A percentile compares a stretch with the other conserved stretches of the same genome.
Evolutionary conservation across 1,140 invertebrate genomes (phyloP).

Genomic region (Zaprionus kolodkinae): DNA sequence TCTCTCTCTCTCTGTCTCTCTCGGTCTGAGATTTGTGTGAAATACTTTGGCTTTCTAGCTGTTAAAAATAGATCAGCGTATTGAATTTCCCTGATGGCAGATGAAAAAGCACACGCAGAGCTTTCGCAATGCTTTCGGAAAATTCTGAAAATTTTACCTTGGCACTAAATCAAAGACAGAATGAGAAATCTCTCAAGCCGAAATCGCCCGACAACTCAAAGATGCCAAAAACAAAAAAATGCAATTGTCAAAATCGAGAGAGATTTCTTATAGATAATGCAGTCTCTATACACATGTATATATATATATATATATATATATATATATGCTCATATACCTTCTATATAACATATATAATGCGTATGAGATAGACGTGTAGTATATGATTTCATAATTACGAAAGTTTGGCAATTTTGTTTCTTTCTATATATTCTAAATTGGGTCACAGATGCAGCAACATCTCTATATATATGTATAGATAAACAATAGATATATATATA

Average conservation of each 20-base stretch:
- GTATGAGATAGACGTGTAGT: neutral
- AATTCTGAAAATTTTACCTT: conserved; percentile 63
- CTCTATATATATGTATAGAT: neutral
- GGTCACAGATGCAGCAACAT: conserved; percentile 14
- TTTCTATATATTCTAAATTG: conserved; percentile 12
- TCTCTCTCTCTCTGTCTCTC: conserved; percentile 1
- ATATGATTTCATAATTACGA: conserved; percentile 26
- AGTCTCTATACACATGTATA: neutral
- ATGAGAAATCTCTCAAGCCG: conserved; percentile 12
- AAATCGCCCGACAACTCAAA: neutral
- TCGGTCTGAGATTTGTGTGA: conserved; percentile 26
- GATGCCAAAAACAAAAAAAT: conserved; percentile 27
- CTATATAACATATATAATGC: neutral
- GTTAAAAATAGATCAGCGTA: conserved; percentile 53
- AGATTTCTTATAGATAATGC: neutral
- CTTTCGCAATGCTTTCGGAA: conserved; percentile 34
- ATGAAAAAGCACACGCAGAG: conserved; percentile 19
- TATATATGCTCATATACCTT: neutral
- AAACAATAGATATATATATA: conserved; percentile 1
- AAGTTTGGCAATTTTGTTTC: neutral
- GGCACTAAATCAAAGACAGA: conserved; percentile 68
- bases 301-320: neutral
- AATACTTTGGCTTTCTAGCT: conserved; percentile 41
- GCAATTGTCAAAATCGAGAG: conserved; percentile 36
- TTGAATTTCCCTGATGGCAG: conserved; percentile 45